Percentiles rank a stretch among this genome's conserved stretches.
phyloP scores from a whole-genome alignment of 2,888 invertebrate species.

The Oligia latruncula region DNA sequence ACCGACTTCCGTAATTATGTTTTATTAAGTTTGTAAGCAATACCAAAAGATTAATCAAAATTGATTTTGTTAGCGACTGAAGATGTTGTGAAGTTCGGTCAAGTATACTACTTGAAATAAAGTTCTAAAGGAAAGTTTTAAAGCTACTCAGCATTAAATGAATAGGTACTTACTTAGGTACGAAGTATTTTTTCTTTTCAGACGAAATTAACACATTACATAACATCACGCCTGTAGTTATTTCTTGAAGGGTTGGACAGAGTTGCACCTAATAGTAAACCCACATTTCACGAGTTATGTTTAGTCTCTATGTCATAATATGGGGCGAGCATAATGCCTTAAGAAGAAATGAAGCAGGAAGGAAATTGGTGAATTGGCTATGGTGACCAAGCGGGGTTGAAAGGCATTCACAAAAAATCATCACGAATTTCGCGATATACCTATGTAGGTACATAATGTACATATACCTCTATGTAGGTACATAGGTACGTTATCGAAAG shows the following conservation, averaged over 20 bases:
- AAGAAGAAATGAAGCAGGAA: not conserved
- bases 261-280: no score
- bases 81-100: conserved; percentile 10
- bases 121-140: not conserved
- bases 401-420: no score
- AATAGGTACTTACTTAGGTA: not conserved
- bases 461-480: no score
- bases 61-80: conserved; percentile 12
- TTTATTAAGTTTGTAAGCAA: conserved; percentile 17
- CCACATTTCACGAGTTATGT: not conserved
- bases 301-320: not conserved
- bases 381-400: no score
- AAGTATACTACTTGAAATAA: conserved; percentile 9
- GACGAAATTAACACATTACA: not conserved
- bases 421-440: no score
- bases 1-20: not conserved
- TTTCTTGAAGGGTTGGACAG: no score
- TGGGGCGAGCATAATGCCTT: not conserved
- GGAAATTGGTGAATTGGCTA: no score
- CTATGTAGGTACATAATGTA: no score
- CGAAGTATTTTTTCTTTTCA: not conserved
- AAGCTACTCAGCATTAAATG: not conserved
- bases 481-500: no score
- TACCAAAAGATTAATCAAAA: conserved; percentile 28
- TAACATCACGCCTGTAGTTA: no score